Evolutionary conservation across 2,888 invertebrate genomes (phyloP).

Genomic region (Oxyteleia sp.): DNA sequence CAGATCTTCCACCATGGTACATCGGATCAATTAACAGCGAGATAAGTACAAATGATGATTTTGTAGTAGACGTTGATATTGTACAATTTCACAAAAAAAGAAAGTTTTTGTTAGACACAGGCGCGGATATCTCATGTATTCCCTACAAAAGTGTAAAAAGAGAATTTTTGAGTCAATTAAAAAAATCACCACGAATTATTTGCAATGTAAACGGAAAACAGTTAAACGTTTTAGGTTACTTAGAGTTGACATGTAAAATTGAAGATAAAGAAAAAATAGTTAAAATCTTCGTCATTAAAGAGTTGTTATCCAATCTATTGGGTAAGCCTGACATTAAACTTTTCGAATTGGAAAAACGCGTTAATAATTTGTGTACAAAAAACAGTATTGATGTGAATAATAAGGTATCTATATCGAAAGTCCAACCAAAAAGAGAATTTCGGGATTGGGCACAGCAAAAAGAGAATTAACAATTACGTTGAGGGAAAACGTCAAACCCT

Average conservation of each 20-base stretch:
- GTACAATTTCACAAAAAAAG: background rate
- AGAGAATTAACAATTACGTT: conserved; percentile 75
- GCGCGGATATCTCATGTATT: conserved; percentile 57
- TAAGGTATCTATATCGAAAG: too few species aligned
- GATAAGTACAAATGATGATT: background rate
- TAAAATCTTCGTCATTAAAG: conserved; percentile 34
- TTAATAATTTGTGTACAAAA: too few species aligned
- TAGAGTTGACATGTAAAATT: conserved; percentile 21
- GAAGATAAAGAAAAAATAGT: background rate
- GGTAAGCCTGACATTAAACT: conserved; percentile 55
- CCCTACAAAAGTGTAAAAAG: background rate
- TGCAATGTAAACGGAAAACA: conserved; percentile 48
- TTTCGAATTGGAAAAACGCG: too few species aligned
- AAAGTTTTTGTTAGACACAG: conserved; percentile 40
- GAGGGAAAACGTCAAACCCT: conserved; percentile 76
- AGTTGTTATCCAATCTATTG: conserved; percentile 47
- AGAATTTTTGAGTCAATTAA: background rate
- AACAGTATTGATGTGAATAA: too few species aligned
- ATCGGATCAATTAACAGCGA: background rate
- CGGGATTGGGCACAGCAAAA: conserved; percentile 74
- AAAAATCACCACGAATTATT: conserved; percentile 2
- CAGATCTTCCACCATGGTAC: background rate
- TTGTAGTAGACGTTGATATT: background rate
- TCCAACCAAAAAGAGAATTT: conserved; percentile 37
- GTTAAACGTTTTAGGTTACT: conserved; percentile 33